These are phyloP conservation scores for Stegana nigrithorax DNA, from an alignment of 2,888 invertebrate species.

Conservation along the genomic window DNA sequence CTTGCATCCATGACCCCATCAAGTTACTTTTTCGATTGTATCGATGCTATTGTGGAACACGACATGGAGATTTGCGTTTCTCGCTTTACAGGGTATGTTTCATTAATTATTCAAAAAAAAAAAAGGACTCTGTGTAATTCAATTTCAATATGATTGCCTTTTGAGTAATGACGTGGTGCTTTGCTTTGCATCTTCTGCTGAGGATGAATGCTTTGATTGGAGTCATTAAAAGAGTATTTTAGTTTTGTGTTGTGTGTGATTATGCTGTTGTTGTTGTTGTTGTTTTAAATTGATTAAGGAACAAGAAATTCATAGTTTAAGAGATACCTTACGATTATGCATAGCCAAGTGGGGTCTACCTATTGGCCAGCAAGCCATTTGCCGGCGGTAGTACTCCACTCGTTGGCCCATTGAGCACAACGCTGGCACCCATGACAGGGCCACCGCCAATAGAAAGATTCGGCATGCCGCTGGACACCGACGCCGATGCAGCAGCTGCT, in stretches of 20 bases:
- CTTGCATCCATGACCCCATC: too few species aligned
- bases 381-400: conserved; percentile 59
- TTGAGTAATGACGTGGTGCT: too few species aligned
- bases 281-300: conserved; percentile 47
- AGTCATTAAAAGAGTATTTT: conserved; percentile 35
- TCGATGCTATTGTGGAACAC: too few species aligned
- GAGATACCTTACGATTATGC: neutral
- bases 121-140: too few species aligned
- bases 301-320: conserved; percentile 53
- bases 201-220: too few species aligned
- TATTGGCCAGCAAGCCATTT: conserved; percentile 65
- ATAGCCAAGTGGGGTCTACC: conserved; percentile 50
- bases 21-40: too few species aligned
- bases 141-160: too few species aligned
- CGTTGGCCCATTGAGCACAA: conserved; percentile 47
- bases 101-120: too few species aligned
- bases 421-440: conserved; percentile 24
- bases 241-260: conserved; percentile 30
- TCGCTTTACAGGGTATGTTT: too few species aligned
- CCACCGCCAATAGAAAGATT: conserved; percentile 26
- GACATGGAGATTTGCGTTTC: too few species aligned
- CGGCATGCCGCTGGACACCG: conserved; percentile 35
- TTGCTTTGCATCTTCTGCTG: too few species aligned
- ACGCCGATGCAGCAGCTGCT: conserved; percentile 31
- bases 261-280: conserved; percentile 25